phyloP scores from a whole-genome alignment of 2,113 vertebrate genomes.

The Sphaerodactylus townsendi region DNA sequence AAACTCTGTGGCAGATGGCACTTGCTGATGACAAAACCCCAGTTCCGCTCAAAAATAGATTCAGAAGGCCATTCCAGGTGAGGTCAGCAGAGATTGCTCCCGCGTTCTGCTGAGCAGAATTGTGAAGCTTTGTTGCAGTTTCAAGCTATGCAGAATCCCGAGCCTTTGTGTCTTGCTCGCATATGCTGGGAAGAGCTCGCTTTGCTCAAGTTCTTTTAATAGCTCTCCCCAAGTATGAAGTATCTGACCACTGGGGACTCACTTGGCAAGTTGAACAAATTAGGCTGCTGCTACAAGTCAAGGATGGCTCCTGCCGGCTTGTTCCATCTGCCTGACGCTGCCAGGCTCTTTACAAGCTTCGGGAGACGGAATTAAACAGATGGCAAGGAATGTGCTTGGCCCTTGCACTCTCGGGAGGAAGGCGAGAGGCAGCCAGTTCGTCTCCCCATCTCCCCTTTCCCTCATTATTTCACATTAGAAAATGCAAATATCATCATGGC shows the following conservation, averaged over 20 bases:
- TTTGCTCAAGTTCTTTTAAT: constrained; percentile 62
- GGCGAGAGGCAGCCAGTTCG: constrained; percentile 51
- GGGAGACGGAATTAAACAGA: constrained; percentile 71
- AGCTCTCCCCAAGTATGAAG: constrained; percentile 58
- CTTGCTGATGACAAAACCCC: constrained; percentile 37
- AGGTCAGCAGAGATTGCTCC: constrained; percentile 41
- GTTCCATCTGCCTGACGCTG: constrained; percentile 65
- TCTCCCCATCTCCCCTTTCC: constrained; percentile 50
- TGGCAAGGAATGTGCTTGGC: constrained; percentile 68
- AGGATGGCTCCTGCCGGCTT: constrained; percentile 65
- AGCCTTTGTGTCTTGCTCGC: constrained; percentile 31
- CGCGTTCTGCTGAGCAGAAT: constrained; percentile 4
- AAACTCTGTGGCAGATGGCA: constrained; percentile 55
- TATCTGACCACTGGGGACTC: constrained; percentile 62
- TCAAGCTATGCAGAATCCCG: not conserved
- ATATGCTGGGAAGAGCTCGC: constrained; percentile 53
- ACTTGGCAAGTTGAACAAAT: constrained; percentile 70
- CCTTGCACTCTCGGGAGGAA: constrained; percentile 59
- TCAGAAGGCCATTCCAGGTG: constrained; percentile 38
- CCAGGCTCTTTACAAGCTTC: constrained; percentile 67
- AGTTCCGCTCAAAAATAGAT: constrained; percentile 15
- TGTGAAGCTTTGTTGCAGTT: constrained; percentile 2
- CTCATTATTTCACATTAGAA: constrained; percentile 67
- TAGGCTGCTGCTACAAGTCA: constrained; percentile 63
- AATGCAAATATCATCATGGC: constrained; percentile 65